Evolutionary conservation across 2,888 invertebrate species (phyloP).

Genomic region (Sabellastarte sp.): DNA sequence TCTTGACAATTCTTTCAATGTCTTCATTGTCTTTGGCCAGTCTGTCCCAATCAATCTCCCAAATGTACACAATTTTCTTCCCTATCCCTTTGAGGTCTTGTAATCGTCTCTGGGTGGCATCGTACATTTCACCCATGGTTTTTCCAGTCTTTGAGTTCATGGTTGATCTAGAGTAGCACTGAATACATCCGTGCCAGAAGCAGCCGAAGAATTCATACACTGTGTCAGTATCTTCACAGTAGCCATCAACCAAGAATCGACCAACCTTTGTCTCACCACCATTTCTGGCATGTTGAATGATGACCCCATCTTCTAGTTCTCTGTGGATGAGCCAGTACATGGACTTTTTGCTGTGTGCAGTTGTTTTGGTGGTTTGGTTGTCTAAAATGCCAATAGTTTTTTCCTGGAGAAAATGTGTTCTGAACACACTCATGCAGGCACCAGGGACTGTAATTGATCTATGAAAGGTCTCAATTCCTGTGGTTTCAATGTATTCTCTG

Average conservation of each 20-base stretch:
- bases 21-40: background rate
- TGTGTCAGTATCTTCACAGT: too few relatives aligned
- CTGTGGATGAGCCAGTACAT: background rate
- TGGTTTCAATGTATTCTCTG: too few relatives aligned
- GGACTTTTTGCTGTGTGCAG: background rate
- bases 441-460: background rate
- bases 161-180: slow-evolving; percentile 5
- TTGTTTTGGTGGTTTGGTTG: background rate
- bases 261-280: background rate
- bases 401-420: slow-evolving; percentile 1
- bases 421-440: background rate
- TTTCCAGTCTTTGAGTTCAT: background rate
- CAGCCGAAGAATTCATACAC: background rate
- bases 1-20: background rate
- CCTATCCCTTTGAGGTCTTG: background rate
- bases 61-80: background rate
- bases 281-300: background rate
- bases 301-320: background rate
- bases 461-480: background rate
- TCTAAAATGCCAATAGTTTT: background rate
- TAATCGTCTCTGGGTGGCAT: background rate
- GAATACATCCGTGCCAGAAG: background rate
- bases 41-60: background rate
- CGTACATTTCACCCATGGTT: background rate
- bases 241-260: background rate